Base-by-base conservation (phyloP, 1,140 invertebrate genomes). In the Drosophila pseudoananassae region DNA sequence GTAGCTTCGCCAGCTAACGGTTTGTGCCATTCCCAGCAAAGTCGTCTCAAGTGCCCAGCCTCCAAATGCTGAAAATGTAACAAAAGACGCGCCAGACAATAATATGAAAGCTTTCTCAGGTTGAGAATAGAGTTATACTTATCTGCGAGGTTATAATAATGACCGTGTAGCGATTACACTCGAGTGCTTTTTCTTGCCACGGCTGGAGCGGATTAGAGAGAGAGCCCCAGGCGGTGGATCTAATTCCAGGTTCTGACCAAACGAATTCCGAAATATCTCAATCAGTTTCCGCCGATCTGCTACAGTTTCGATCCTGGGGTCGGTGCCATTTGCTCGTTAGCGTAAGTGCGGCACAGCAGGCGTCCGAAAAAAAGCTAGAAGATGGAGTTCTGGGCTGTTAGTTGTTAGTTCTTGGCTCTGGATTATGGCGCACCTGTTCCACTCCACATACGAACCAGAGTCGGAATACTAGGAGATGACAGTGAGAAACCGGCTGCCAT, bases 91-190 rank as follows among this genome's bases (percentile, higher is more conserved):
- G 64, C 58, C 54, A 68, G 64, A 59, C 58, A 72, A 64, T 70
- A 81, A 75, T 81, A 85, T 85, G 82, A 85, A 87, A 88, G 82
- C 82, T 88, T 87, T 82, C 83, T 49, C 63, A 74, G 69, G 43
- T 7, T 15, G 25, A 71, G 53, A 57, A 45, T 70, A 58, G 53
- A 68, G 82, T 81, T 74, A 49, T 82, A 82, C 64, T 82, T 85
- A 87, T 78, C 74, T 73, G 83, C 74, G 69, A 87, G 82, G 82
- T 82, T 87, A 85, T 82, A 78, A 85, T 87, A 88, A 85, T 82
- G 82, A 88, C 82, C 82, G 71, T 82, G 83, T 87, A 78, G 82
- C 83, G 78, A 85, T 85, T 85, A 85, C 82, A 85, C 83, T 87
- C 66, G 83, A 75, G 61, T 87, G 84, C 78, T 49, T 65, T 61